Evolutionary conservation across 2,113 vertebrate genomes (phyloP).

Genomic region (Ochotona princeps): DNA sequence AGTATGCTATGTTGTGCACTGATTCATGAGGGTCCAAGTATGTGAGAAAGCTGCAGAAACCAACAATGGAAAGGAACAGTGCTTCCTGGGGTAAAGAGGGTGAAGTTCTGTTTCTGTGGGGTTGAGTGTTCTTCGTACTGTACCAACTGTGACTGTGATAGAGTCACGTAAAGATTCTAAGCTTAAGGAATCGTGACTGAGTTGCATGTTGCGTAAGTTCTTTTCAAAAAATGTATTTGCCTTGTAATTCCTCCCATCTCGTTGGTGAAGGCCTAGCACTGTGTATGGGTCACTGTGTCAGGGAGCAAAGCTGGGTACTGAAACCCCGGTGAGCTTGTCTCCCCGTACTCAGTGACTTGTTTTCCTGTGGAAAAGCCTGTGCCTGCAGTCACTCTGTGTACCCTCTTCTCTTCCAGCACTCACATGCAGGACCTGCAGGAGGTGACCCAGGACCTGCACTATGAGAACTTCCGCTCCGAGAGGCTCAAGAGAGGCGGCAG

Average conservation of each 20-base stretch:
- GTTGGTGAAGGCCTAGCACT: background rate
- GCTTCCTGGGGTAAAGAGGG: background rate
- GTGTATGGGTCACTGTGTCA: too few species aligned
- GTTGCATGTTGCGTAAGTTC: background rate
- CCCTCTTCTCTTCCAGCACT: constrained; percentile 87
- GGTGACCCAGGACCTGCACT: constrained; percentile 99
- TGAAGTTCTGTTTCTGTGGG: background rate
- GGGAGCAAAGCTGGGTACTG: too few species aligned
- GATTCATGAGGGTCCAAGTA: background rate
- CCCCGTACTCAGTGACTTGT: background rate
- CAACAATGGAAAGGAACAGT: too few species aligned
- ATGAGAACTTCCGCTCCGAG: constrained; percentile 99
- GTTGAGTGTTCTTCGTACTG: background rate
- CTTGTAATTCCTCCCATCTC: too few species aligned
- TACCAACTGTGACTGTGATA: background rate
- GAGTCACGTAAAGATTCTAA: background rate
- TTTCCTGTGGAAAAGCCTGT: accelerated
- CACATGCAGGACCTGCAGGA: constrained; percentile 99
- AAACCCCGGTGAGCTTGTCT: too few species aligned
- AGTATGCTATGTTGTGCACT: background rate
- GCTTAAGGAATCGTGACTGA: background rate
- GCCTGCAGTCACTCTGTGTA: background rate
- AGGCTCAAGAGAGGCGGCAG: constrained; percentile 97
- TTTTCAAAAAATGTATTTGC: background rate
- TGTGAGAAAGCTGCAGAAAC: background rate